Conservation (phyloP, 2,888 invertebrate species). For the Heliconius ethilla region DNA sequence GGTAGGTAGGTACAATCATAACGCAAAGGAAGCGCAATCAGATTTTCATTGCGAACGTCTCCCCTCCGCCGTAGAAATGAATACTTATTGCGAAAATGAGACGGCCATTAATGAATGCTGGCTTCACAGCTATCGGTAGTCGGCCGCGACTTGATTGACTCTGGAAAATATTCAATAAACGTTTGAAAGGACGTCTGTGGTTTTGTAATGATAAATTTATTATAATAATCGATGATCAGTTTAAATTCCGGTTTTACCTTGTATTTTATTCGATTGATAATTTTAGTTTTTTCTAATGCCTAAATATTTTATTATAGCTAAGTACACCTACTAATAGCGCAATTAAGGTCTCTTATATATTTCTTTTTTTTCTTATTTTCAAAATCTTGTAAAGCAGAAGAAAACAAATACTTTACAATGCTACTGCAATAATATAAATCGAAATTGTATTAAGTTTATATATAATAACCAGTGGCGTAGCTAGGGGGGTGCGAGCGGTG, state of each 20-base stretch:
- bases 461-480: no score
- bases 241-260: background rate
- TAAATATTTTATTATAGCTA: background rate
- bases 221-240: background rate
- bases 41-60: slow-evolving; percentile 71
- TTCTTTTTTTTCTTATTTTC: background rate
- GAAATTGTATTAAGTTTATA: no score
- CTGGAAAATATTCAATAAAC: slow-evolving; percentile 77
- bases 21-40: slow-evolving; percentile 78
- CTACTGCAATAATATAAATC: no score
- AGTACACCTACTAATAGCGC: background rate
- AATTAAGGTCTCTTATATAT: background rate
- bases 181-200: slow-evolving; percentile 52
- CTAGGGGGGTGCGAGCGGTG: no score
- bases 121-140: slow-evolving; percentile 60
- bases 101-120: slow-evolving; percentile 71
- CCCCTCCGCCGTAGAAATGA: slow-evolving; percentile 62
- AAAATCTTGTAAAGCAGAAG: no score
- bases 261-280: background rate
- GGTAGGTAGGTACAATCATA: slow-evolving; percentile 70
- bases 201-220: slow-evolving; percentile 7
- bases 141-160: slow-evolving; percentile 70
- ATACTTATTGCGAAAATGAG: slow-evolving; percentile 80
- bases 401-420: no score
- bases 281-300: background rate